Percentiles rank a stretch among this genome's conserved stretches.
Evolutionary conservation across 2,113 vertebrate genomes (phyloP).

Genomic region (Tonatia bakeri): DNA sequence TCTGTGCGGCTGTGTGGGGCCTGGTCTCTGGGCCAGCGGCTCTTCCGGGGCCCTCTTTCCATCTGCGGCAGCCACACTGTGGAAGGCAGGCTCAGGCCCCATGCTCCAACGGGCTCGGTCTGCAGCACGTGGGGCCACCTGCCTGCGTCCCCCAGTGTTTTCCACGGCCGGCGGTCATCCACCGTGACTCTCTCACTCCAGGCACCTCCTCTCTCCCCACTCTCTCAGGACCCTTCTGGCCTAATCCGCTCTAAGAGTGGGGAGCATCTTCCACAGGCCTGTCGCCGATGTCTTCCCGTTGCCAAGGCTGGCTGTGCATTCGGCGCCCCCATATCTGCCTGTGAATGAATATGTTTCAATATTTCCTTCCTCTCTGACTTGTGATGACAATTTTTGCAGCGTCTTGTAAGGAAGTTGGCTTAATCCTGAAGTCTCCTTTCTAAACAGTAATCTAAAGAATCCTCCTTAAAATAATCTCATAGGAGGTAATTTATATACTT

Average conservation of each 20-base stretch:
- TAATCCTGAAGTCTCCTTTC: neutral
- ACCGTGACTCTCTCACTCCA: constrained; percentile 53
- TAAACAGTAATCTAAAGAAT: neutral
- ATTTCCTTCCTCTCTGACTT: neutral
- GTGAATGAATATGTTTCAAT: neutral
- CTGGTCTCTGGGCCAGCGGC: constrained; percentile 48
- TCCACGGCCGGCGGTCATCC: neutral
- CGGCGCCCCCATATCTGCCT: neutral
- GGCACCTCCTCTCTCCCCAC: constrained; percentile 52
- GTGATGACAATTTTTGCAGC: neutral
- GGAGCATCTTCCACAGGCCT: constrained; percentile 58
- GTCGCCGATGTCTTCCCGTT: constrained; percentile 48
- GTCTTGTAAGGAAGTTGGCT: neutral
- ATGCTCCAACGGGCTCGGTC: too few relatives aligned
- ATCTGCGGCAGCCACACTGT: constrained; percentile 41
- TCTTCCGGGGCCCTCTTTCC: constrained; percentile 39
- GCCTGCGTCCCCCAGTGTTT: too few relatives aligned
- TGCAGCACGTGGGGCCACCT: too few relatives aligned
- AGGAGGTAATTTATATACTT: neutral
- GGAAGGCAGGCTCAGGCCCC: too few relatives aligned
- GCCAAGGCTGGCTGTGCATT: too few relatives aligned
- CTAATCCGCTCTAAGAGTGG: constrained; percentile 60
- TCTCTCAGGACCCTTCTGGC: constrained; percentile 53
- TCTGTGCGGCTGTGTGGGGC: constrained; percentile 63
- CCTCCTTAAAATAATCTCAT: neutral